Evolutionary conservation across 1,140 invertebrate genomes (phyloP).

Genomic region (Drosophila jambulina): DNA sequence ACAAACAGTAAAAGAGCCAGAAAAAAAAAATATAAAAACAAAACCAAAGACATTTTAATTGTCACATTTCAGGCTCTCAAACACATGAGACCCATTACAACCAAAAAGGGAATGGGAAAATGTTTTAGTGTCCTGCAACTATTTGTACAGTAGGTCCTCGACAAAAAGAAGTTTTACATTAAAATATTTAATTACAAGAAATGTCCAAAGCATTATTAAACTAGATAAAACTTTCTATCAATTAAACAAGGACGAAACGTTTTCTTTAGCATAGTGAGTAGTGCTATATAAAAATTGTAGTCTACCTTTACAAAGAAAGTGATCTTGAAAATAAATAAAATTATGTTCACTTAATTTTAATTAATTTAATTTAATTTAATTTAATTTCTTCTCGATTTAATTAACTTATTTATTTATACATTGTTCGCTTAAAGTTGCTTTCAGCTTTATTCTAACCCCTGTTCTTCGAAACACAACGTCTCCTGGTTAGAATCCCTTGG

Average conservation of each 20-base stretch:
- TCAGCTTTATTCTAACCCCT: neutral
- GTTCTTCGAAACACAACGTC: neutral
- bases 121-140: neutral
- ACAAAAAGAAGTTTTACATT: no score
- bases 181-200: neutral
- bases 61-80: constrained; percentile 52
- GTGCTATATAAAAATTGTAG: neutral
- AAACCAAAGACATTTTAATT: constrained; percentile 55
- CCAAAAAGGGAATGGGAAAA: constrained; percentile 13
- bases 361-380: no score
- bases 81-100: constrained; percentile 53
- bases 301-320: neutral
- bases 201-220: neutral
- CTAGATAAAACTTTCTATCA: neutral
- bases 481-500: neutral
- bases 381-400: no score
- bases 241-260: neutral
- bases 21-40: neutral
- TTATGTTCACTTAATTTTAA: no score
- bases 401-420: no score
- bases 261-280: neutral
- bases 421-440: no score
- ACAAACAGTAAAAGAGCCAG: neutral
- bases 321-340: neutral
- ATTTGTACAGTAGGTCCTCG: neutral